Percentiles rank a stretch among this genome's conserved stretches.
These are phyloP conservation scores for Cheilosia urbana DNA, from an alignment of 2,888 invertebrate species.

Conservation along the genomic window DNA sequence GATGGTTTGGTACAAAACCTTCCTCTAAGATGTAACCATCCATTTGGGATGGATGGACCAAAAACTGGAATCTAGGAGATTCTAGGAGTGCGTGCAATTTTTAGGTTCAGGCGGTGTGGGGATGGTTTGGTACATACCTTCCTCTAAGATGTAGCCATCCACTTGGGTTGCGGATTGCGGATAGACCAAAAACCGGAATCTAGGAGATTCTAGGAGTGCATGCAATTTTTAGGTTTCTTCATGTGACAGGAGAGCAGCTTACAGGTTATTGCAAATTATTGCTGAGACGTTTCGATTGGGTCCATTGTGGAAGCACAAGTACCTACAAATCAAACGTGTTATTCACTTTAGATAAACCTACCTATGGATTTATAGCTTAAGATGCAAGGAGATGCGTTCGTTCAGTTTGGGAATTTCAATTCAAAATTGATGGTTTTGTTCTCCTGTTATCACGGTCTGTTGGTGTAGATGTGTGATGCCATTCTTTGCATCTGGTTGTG, in stretches of 20 bases:
- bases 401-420: too few species aligned
- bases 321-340: too few species aligned
- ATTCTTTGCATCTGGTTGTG: too few species aligned
- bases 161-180: constrained; percentile 6
- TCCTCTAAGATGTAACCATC: constrained; percentile 49
- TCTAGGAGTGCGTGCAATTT: too few species aligned
- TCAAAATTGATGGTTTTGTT: background rate
- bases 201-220: constrained; percentile 41
- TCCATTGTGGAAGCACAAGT: too few species aligned
- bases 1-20: background rate
- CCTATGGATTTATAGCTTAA: too few species aligned
- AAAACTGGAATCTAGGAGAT: constrained; percentile 43
- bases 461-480: background rate
- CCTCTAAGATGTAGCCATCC: constrained; percentile 47
- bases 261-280: background rate
- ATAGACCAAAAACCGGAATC: constrained; percentile 34
- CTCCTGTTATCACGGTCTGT: background rate
- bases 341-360: too few species aligned
- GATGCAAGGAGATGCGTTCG: too few species aligned
- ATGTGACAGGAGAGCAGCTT: constrained; percentile 54
- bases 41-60: constrained; percentile 10
- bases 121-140: background rate
- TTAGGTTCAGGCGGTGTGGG: background rate
- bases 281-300: background rate
- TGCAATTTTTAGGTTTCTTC: constrained; percentile 56